Evolutionary conservation across 2,888 invertebrate genomes (phyloP).

Genomic region (Xanthostigma xanthostigma): DNA sequence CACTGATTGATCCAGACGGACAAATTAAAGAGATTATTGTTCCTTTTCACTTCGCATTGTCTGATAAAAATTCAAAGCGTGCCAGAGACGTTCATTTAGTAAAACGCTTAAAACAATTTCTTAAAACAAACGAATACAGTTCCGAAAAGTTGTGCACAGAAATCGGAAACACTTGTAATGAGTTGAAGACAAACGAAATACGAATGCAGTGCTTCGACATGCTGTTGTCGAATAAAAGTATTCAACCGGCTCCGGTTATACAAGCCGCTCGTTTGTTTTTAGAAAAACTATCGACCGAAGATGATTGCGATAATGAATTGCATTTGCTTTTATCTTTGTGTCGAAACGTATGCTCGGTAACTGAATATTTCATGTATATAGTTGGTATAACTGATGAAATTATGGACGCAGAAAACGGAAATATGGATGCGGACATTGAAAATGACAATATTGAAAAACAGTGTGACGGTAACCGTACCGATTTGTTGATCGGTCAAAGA

Average conservation of each 20-base stretch:
- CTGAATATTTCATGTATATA: constrained; percentile 21
- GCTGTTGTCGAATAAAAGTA: constrained; percentile 46
- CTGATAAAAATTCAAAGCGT: constrained; percentile 73
- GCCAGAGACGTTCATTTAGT: constrained; percentile 78
- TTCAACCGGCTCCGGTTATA: constrained; percentile 44
- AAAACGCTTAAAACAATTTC: constrained; percentile 52
- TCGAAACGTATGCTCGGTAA: constrained; percentile 20
- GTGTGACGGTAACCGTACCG: constrained; percentile 10
- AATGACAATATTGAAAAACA: constrained; percentile 10
- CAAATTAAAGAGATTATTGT: constrained; percentile 67
- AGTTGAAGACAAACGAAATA: constrained; percentile 56
- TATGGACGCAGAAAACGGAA: constrained; percentile 19
- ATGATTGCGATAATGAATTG: constrained; percentile 18
- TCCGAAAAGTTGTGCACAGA: constrained; percentile 36
- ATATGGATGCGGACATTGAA: constrained; percentile 10
- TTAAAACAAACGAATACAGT: constrained; percentile 40
- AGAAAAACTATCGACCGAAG: constrained; percentile 22
- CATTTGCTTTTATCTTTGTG: constrained; percentile 19
- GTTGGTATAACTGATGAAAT: constrained; percentile 9
- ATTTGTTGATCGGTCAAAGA: constrained; percentile 30
- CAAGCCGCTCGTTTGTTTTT: constrained; percentile 31
- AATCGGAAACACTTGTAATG: constrained; percentile 38
- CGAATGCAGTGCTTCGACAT: constrained; percentile 57
- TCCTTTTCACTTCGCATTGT: constrained; percentile 83
- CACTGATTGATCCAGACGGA: constrained; percentile 73